Percentiles rank a stretch among this genome's conserved stretches.
Evolutionary conservation across 2,888 invertebrate genomes (phyloP).

Genomic region (Argyresthia goedartella): DNA sequence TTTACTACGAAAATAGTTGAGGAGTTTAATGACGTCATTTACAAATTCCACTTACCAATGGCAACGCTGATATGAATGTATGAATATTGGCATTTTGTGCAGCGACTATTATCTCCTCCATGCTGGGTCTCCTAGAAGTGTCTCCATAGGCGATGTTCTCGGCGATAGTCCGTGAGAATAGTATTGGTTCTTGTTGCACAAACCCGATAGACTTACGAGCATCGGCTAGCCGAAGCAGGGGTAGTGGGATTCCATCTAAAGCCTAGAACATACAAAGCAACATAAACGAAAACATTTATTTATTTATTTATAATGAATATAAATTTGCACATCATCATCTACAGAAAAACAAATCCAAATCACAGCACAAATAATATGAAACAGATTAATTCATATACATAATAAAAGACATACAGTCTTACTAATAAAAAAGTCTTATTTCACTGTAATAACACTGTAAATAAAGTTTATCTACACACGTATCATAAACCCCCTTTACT

Average conservation of each 20-base stretch:
- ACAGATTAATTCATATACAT: too few species aligned
- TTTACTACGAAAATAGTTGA: too few species aligned
- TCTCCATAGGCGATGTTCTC: slow-evolving; percentile 96
- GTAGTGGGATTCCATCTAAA: slow-evolving; percentile 61
- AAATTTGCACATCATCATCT: too few species aligned
- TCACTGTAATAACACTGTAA: too few species aligned
- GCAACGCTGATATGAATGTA: slow-evolving; percentile 82
- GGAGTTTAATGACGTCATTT: background rate
- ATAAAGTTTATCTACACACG: too few species aligned
- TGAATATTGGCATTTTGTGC: slow-evolving; percentile 91
- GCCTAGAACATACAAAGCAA: slow-evolving; percentile 37
- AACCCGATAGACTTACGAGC: slow-evolving; percentile 86
- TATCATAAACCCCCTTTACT: too few species aligned
- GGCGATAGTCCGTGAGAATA: slow-evolving; percentile 89
- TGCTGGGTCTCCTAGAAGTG: slow-evolving; percentile 74
- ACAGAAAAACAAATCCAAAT: too few species aligned
- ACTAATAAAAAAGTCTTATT: too few species aligned
- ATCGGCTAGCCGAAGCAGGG: slow-evolving; percentile 66
- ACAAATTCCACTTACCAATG: slow-evolving; percentile 67
- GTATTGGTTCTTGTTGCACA: slow-evolving; percentile 92
- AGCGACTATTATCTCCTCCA: slow-evolving; percentile 82
- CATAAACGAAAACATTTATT: too few species aligned
- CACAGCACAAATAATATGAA: too few species aligned
- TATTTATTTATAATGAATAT: too few species aligned
- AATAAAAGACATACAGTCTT: too few species aligned